phyloP scores from a whole-genome alignment of 2,888 invertebrate genomes.

The Cyrtodaria siliqua region DNA sequence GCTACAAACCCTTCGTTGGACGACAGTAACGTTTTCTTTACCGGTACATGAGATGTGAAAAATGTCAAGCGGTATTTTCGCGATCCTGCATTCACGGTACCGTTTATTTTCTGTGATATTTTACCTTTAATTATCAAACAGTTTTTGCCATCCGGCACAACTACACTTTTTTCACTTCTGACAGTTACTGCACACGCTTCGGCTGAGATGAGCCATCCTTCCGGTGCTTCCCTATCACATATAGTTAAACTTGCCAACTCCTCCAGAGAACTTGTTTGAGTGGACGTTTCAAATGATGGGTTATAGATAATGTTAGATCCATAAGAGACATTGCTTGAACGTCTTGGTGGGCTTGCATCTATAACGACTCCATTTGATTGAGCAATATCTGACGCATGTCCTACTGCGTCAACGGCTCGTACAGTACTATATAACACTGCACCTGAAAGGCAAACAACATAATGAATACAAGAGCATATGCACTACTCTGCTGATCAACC shows the following conservation, averaged over 20 bases:
- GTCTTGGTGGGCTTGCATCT: conserved; percentile 39
- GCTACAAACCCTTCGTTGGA: conserved; percentile 16
- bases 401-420: conserved; percentile 39
- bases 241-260: neutral
- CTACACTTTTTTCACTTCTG: too few relatives aligned
- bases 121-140: conserved; percentile 14
- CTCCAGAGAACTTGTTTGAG: neutral
- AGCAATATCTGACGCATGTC: conserved; percentile 31
- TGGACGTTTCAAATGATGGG: conserved; percentile 34
- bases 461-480: too few relatives aligned
- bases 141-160: conserved; percentile 11
- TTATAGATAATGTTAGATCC: conserved; percentile 28
- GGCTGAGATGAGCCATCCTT: neutral
- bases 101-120: conserved; percentile 10
- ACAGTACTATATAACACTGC: conserved; percentile 14
- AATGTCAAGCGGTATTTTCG: conserved; percentile 10
- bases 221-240: neutral
- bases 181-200: conserved; percentile 1
- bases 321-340: conserved; percentile 12
- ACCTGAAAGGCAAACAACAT: conserved; percentile 14
- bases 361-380: conserved; percentile 43
- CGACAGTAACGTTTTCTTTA: conserved; percentile 5
- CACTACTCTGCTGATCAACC: too few relatives aligned
- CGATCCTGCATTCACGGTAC: too few relatives aligned
- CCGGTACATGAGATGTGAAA: conserved; percentile 25